phyloP scores from a whole-genome alignment of 2,113 vertebrate species.

The Trochalopteron elliotii region DNA sequence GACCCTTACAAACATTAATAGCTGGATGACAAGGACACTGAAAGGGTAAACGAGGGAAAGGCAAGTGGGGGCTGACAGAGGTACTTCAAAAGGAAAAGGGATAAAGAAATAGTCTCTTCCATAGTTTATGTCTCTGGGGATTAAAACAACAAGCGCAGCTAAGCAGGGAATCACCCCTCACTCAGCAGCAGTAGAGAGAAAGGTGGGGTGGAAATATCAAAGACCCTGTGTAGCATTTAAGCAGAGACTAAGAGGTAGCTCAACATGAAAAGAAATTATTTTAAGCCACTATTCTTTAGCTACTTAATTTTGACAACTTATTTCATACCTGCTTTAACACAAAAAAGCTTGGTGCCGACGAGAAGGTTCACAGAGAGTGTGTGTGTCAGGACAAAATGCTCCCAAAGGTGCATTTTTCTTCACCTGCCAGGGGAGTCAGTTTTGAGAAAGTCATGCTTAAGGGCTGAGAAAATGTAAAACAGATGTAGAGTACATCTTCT shows the following conservation, averaged over 20 bases:
- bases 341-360: background rate
- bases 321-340: constrained; percentile 27
- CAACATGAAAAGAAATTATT: constrained; percentile 21
- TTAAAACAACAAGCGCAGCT: constrained; percentile 2
- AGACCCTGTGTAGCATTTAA: background rate
- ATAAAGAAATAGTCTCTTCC: background rate
- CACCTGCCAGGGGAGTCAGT: background rate
- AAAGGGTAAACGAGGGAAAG: background rate
- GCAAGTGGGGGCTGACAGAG: background rate
- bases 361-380: background rate
- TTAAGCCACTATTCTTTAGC: background rate
- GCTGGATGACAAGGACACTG: background rate
- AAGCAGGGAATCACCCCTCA: background rate
- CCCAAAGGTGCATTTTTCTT: background rate
- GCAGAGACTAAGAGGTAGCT: background rate
- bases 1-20: background rate
- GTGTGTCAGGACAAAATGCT: background rate
- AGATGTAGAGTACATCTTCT: background rate
- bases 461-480: background rate
- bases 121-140: background rate
- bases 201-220: background rate
- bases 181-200: background rate
- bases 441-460: background rate
- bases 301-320: constrained; percentile 32
- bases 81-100: background rate